phyloP scores from a whole-genome alignment of 2,888 invertebrate genomes.

The Dicyrtomina minuta region DNA sequence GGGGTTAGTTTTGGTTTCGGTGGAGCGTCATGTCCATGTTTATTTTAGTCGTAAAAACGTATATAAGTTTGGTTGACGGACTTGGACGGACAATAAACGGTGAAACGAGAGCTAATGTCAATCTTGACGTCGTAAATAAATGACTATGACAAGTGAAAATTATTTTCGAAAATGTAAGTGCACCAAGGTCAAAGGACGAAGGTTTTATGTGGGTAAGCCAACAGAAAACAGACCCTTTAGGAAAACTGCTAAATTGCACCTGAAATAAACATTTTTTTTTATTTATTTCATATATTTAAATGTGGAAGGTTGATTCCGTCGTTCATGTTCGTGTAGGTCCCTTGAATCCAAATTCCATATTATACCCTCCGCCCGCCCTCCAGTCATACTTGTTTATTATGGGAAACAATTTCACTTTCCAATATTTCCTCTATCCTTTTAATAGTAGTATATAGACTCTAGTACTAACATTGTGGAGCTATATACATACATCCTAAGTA shows the following conservation, averaged over 20 bases:
- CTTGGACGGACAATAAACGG: neutral
- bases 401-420: slow-evolving; percentile 17
- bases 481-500: no score
- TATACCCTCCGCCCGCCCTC: no score
- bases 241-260: slow-evolving; percentile 6
- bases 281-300: no score
- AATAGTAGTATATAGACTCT: no score
- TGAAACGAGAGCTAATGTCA: slow-evolving; percentile 2
- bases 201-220: slow-evolving; percentile 17
- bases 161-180: slow-evolving; percentile 28
- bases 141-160: neutral
- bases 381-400: no score
- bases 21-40: neutral
- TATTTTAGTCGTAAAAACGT: slow-evolving; percentile 9
- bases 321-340: no score
- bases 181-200: slow-evolving; percentile 45
- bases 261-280: slow-evolving; percentile 14
- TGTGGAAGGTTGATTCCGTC: no score
- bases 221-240: no score
- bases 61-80: neutral
- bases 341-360: no score
- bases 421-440: neutral
- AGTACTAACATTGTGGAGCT: no score
- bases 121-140: neutral
- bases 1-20: neutral